Percentiles rank a stretch among this genome's conserved stretches.
These are phyloP conservation scores for Heliothis virescens DNA, from an alignment of 1,140 invertebrate genomes.

Conservation along the genomic window DNA sequence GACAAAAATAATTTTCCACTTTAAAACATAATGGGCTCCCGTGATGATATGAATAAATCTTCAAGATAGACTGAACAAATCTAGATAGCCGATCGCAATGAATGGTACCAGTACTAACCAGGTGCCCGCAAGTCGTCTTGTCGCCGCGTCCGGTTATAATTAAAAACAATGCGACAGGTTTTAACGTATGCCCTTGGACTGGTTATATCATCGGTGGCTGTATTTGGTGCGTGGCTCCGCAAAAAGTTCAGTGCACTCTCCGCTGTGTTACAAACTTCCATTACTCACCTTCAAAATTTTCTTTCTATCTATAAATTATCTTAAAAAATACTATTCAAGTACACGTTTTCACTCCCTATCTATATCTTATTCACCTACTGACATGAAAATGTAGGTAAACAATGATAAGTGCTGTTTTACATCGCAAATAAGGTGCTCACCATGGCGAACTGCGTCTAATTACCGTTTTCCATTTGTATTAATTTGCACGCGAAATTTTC, in stretches of 20 bases:
- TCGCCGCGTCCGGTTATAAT: conserved; percentile 49
- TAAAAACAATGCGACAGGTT: conserved; percentile 67
- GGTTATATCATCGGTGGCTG: conserved; percentile 71
- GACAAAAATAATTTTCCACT: not conserved
- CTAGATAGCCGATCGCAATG: conserved; percentile 12
- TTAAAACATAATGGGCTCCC: not conserved
- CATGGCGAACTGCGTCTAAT: conserved; percentile 61
- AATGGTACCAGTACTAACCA: conserved; percentile 12
- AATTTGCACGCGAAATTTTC: conserved; percentile 51
- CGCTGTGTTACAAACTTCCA: conserved; percentile 65
- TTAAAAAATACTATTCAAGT: not conserved
- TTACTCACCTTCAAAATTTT: conserved; percentile 53
- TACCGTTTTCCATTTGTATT: conserved; percentile 57
- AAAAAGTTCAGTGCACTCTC: conserved; percentile 62
- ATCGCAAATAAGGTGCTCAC: conserved; percentile 32
- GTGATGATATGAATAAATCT: not conserved
- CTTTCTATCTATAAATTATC: not conserved
- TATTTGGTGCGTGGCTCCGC: conserved; percentile 68
- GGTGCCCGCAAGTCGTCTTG: not conserved
- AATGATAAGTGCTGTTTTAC: conserved; percentile 59
- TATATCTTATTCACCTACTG: conserved; percentile 76
- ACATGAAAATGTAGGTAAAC: conserved; percentile 62
- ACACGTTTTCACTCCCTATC: conserved; percentile 35
- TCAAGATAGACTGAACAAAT: conserved; percentile 2
- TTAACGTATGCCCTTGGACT: conserved; percentile 69